Base-by-base conservation (phyloP, 1,140 invertebrate species). In the Eupristina koningsbergeri region DNA sequence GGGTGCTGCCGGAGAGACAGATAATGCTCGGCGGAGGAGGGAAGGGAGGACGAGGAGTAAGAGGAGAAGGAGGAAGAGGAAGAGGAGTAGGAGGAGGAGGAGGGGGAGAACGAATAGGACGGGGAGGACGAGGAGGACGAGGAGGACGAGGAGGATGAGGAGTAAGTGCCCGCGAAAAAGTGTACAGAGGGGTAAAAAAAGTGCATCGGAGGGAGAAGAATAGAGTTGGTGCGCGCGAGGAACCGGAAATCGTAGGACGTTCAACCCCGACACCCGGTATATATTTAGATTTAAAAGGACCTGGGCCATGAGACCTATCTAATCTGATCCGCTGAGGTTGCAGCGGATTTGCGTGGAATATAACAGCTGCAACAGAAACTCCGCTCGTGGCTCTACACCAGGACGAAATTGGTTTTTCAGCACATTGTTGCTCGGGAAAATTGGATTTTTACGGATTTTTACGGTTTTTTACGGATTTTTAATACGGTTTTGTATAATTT, bases 201-300 rank as follows among this genome's bases (percentile, higher is more conserved):
- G 83, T 87, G 84, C 84, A 85, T 41, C 84, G 80, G 80, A 58
- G 86, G 77, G 83, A 82, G 36, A 80, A 83, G 84, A 86, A 84
- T 19, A 86, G 78, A 87, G 85, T 86, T 26, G 11, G 67, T 0
- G 15, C 5, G 77, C 79, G 84, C 85, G 84, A 86, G 88, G 88
- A 87, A 89, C 91, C 91, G 92, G 92, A 92, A 91, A 90, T 90
- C 86, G 86, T 87, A 88, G 91, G 89, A 86, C 91, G 85, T 92
- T 92, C 91, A 92, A 92, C 92, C 86, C 89, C 84, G 85, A 88
- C 87, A 84, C 86, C 85, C 84, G 85, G 88, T 85, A 69, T 79
- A 91, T 89, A 90, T 91, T 89, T 91, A 89, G 88, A 91, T 91
- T 89, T 90, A 90, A 91, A 90, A 87, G 89, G 88, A 90, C 86